Percentiles rank a stretch among this genome's conserved stretches.
These are phyloP conservation scores for Holothuria glaberrima DNA, from an alignment of 35 echinoderm and acorn worm genomes.

Conservation along the genomic window DNA sequence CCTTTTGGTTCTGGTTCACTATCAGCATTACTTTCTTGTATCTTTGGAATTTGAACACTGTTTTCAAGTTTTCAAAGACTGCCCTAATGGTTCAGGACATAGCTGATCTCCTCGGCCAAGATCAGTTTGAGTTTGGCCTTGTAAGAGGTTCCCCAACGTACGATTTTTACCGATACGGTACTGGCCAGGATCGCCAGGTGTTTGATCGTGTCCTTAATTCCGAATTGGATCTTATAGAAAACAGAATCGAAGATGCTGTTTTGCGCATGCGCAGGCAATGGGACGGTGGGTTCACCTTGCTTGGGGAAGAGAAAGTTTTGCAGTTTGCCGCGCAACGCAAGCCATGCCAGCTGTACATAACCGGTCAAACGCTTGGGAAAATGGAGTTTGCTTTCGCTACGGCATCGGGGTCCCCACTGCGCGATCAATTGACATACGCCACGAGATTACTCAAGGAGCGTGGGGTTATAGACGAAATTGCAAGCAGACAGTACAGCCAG, in stretches of 20 bases:
- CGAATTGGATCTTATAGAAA: slow-evolving; percentile 68
- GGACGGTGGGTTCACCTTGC: slow-evolving; percentile 78
- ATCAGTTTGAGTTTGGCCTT: slow-evolving; percentile 75
- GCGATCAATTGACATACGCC: slow-evolving; percentile 80
- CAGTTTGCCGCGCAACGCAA: slow-evolving; percentile 42
- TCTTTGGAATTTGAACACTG: slow-evolving; percentile 68
- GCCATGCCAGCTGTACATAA: slow-evolving; percentile 77
- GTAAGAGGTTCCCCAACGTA: slow-evolving; percentile 76
- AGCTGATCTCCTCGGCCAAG: slow-evolving; percentile 66
- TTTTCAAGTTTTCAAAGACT: slow-evolving; percentile 71
- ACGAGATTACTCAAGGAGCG: slow-evolving; percentile 55
- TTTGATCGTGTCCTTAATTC: slow-evolving; percentile 71
- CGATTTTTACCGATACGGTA: slow-evolving; percentile 71
- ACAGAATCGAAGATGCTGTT: slow-evolving; percentile 69
- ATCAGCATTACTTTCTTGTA: slow-evolving; percentile 78
- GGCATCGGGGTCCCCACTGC: slow-evolving; percentile 83
- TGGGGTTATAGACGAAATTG: slow-evolving; percentile 63
- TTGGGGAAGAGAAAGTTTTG: slow-evolving; percentile 77
- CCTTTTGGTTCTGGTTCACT: slow-evolving; percentile 80
- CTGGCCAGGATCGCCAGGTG: slow-evolving; percentile 28
- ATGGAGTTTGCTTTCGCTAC: slow-evolving; percentile 77
- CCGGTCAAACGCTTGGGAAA: slow-evolving; percentile 62
- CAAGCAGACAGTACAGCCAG: slow-evolving; percentile 39
- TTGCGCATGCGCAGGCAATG: slow-evolving; percentile 67
- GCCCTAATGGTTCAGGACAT: slow-evolving; percentile 40